A percentile compares a stretch with the other conserved stretches of the same genome.
phyloP scores from a whole-genome alignment of 2,797 vertebrate species.

The Tympanoctomys barrerae region DNA sequence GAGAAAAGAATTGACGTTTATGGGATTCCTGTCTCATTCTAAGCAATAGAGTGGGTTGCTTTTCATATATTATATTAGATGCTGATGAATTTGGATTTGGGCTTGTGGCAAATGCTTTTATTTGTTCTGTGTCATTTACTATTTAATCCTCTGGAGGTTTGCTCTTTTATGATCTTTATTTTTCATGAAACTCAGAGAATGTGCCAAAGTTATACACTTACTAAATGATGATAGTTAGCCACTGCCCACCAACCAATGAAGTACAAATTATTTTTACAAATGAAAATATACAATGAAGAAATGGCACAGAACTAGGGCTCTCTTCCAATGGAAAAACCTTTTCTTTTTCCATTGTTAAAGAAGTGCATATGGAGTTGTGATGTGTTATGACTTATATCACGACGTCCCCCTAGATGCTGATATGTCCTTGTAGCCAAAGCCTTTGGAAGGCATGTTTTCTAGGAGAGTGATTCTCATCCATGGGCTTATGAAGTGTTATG shows the following conservation, averaged over 20 bases:
- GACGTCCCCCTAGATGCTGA: neutral
- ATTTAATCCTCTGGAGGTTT: neutral
- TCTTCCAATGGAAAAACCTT: neutral
- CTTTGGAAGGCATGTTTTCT: neutral
- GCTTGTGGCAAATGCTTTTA: neutral
- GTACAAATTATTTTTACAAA: neutral
- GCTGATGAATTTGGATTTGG: neutral
- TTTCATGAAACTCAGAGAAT: constrained; percentile 35
- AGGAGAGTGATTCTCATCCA: neutral
- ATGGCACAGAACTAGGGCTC: neutral
- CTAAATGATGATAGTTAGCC: neutral
- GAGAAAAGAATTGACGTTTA: neutral
- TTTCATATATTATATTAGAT: neutral
- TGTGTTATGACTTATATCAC: neutral
- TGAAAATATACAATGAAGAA: neutral
- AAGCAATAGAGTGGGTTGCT: neutral
- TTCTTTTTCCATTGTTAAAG: neutral
- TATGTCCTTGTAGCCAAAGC: neutral
- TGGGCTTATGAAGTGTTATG: neutral
- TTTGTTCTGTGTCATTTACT: neutral
- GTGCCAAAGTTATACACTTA: neutral
- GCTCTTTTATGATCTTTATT: neutral
- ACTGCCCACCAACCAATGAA: neutral
- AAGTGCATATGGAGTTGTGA: neutral
- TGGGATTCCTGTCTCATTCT: neutral